Evolutionary conservation across 1,140 invertebrate genomes (phyloP).

Genomic region (Drosophila ohnishii): DNA sequence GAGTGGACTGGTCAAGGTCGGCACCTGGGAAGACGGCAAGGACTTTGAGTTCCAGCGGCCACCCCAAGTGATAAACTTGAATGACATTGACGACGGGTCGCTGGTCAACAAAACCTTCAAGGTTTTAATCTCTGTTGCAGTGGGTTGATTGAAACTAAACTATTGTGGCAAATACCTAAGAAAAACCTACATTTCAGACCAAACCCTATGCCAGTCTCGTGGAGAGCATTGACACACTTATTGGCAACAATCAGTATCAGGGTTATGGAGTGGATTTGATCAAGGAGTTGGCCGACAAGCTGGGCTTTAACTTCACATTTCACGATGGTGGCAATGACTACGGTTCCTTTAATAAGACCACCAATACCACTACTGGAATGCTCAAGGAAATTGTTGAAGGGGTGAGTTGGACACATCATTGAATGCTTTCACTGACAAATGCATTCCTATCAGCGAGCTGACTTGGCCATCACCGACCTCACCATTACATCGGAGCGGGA

Average conservation of each 20-base stretch:
- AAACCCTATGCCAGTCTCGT: slow-evolving; percentile 93
- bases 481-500: slow-evolving; percentile 94
- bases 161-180: not conserved
- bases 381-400: slow-evolving; percentile 91
- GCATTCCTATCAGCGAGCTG: slow-evolving; percentile 85
- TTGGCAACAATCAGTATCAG: slow-evolving; percentile 91
- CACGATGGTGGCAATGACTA: slow-evolving; percentile 89
- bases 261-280: slow-evolving; percentile 93
- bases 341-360: slow-evolving; percentile 87
- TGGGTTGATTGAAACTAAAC: slow-evolving; percentile 84
- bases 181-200: slow-evolving; percentile 84
- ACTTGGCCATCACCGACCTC: slow-evolving; percentile 94
- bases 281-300: slow-evolving; percentile 87
- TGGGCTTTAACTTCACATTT: slow-evolving; percentile 95
- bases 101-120: slow-evolving; percentile 92
- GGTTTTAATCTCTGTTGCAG: slow-evolving; percentile 90
- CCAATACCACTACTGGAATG: slow-evolving; percentile 93
- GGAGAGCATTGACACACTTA: slow-evolving; percentile 87
- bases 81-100: slow-evolving; percentile 84
- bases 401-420: slow-evolving; percentile 83
- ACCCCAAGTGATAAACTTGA: slow-evolving; percentile 31
- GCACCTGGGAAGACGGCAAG: slow-evolving; percentile 87
- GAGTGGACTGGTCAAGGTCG: slow-evolving; percentile 88
- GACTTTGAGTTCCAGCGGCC: slow-evolving; percentile 69
- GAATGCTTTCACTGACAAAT: not conserved